Conservation (phyloP, 2,888 invertebrate genomes). For the Dryadula phaetusa region DNA sequence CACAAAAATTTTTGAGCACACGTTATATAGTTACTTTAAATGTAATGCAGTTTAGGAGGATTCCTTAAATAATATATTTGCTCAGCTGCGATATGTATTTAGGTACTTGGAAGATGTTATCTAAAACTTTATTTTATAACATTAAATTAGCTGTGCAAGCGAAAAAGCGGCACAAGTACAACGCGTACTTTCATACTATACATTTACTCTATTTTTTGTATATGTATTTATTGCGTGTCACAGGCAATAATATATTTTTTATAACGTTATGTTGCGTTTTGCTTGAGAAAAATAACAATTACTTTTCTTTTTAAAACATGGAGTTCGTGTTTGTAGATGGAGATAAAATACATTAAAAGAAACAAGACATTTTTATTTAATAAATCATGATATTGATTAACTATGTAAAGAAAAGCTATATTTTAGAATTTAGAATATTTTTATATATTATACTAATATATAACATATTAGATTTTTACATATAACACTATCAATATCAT, state of each 20-base stretch:
- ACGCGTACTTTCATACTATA: conserved; percentile 11
- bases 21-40: no score
- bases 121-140: neutral
- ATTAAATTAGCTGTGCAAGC: neutral
- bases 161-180: neutral
- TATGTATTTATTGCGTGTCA: conserved; percentile 41
- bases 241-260: conserved; percentile 36
- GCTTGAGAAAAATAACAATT: conserved; percentile 36
- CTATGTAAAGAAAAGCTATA: no score
- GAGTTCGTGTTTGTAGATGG: conserved; percentile 7
- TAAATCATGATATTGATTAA: neutral
- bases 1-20: no score
- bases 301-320: conserved; percentile 12
- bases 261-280: conserved; percentile 41
- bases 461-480: no score
- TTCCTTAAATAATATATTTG: no score
- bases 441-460: no score
- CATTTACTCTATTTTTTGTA: conserved; percentile 13
- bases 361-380: neutral
- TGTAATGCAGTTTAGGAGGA: no score
- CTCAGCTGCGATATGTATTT: no score
- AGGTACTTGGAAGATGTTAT: neutral
- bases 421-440: no score
- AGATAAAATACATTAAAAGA: neutral
- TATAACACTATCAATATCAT: no score